Conservation (phyloP, 2,888 invertebrate species). For the Herminia tarsipennalis region DNA sequence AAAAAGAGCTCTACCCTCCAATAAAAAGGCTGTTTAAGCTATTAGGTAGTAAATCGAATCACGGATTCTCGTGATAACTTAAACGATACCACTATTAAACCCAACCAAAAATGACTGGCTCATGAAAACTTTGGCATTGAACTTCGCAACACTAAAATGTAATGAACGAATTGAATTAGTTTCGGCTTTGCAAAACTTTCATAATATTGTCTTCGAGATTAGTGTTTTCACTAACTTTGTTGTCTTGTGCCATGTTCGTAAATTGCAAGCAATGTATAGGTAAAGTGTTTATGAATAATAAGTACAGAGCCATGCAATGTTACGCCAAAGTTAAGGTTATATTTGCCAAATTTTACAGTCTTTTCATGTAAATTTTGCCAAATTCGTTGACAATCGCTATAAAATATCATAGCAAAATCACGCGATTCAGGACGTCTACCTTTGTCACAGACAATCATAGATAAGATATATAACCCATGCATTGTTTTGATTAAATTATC, state of each 20-base stretch:
- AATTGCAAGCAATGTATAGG: slow-evolving; percentile 21
- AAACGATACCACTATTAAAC: slow-evolving; percentile 40
- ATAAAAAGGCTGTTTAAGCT: slow-evolving; percentile 1
- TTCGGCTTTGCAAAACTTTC: slow-evolving; percentile 39
- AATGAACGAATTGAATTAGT: slow-evolving; percentile 38
- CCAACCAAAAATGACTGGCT: slow-evolving; percentile 38
- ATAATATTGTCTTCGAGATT: slow-evolving; percentile 28
- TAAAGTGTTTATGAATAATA: slow-evolving; percentile 43
- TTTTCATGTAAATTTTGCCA: slow-evolving; percentile 62
- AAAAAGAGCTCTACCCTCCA: not conserved
- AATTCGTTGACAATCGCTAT: slow-evolving; percentile 46
- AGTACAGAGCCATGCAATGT: slow-evolving; percentile 47
- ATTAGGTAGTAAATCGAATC: slow-evolving; percentile 57
- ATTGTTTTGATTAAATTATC: slow-evolving; percentile 12
- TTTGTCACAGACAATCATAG: slow-evolving; percentile 22
- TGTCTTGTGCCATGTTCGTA: slow-evolving; percentile 21
- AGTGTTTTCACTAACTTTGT: slow-evolving; percentile 25
- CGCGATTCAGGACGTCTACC: slow-evolving; percentile 58
- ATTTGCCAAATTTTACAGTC: slow-evolving; percentile 57
- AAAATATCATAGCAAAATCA: slow-evolving; percentile 48
- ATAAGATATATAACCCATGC: slow-evolving; percentile 17
- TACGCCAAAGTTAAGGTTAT: slow-evolving; percentile 45
- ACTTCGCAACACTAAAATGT: slow-evolving; percentile 31
- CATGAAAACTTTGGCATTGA: slow-evolving; percentile 38
- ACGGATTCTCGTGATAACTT: slow-evolving; percentile 53